These are phyloP conservation scores for Malurus leucopterus DNA, from an alignment of 2,797 vertebrate species.

Conservation along the genomic window DNA sequence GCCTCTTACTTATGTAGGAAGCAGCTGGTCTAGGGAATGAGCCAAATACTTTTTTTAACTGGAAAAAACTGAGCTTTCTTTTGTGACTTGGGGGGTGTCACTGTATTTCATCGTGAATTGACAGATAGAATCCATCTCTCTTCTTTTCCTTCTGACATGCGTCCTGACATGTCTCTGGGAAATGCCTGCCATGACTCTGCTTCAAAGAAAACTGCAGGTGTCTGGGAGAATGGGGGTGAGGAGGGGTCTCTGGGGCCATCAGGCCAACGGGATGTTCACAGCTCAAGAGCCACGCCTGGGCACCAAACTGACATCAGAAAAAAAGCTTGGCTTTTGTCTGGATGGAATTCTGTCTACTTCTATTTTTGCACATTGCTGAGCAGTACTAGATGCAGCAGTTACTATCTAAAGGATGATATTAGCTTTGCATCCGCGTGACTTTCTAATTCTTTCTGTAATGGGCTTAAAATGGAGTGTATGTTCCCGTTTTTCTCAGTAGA, in stretches of 20 bases:
- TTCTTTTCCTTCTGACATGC: neutral
- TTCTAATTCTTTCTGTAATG: constrained; percentile 35
- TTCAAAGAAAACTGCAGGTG: constrained; percentile 51
- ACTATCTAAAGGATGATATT: constrained; percentile 11
- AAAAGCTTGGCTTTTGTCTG: neutral
- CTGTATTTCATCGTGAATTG: constrained; percentile 23
- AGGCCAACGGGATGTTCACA: neutral
- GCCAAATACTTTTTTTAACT: constrained; percentile 42
- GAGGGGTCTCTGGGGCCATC: neutral
- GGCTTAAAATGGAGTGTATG: constrained; percentile 26
- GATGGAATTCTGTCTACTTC: neutral
- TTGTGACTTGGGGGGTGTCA: neutral
- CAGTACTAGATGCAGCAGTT: constrained; percentile 2
- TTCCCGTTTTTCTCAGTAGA: constrained; percentile 41
- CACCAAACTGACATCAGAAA: neutral
- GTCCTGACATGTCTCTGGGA: constrained; percentile 33
- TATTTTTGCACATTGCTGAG: constrained; percentile 51
- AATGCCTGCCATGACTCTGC: neutral
- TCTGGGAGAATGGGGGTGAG: neutral
- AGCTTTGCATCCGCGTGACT: neutral
- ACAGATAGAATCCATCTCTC: constrained; percentile 36
- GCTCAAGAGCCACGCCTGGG: neutral
- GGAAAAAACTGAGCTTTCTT: constrained; percentile 20
- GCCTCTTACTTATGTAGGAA: constrained; percentile 57
- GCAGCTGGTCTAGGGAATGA: constrained; percentile 52